These are phyloP conservation scores for Hydrotaea diabolus DNA, from an alignment of 2,888 invertebrate species.

Conservation along the genomic window DNA sequence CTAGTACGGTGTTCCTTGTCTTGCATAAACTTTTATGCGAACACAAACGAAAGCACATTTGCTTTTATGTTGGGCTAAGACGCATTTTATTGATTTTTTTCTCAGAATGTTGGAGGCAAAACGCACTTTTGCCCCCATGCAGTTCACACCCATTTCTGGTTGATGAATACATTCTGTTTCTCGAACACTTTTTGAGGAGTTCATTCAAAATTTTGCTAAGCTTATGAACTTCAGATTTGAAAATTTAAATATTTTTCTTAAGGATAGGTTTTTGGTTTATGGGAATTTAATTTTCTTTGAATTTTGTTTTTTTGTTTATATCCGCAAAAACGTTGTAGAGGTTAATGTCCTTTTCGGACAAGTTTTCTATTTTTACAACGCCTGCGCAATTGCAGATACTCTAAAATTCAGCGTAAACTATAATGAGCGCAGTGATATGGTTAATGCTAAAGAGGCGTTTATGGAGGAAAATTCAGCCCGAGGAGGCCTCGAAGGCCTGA, in stretches of 20 bases:
- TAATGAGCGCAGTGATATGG: neutral
- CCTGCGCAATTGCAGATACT: constrained; percentile 53
- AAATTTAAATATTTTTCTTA: neutral
- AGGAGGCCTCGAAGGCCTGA: too few relatives aligned
- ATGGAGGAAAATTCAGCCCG: too few relatives aligned
- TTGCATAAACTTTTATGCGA: neutral
- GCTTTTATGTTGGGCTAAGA: constrained; percentile 51
- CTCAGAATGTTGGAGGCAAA: constrained; percentile 43
- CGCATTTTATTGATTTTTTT: constrained; percentile 65
- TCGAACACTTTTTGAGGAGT: too few relatives aligned
- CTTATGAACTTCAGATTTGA: neutral
- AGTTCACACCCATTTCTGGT: constrained; percentile 61
- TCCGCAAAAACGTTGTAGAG: constrained; percentile 48
- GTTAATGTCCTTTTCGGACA: constrained; percentile 67
- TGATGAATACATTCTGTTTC: neutral
- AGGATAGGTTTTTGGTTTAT: too few relatives aligned
- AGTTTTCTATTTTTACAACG: constrained; percentile 44
- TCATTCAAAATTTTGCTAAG: neutral
- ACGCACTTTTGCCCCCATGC: constrained; percentile 48
- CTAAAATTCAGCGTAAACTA: constrained; percentile 43
- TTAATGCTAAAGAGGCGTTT: neutral
- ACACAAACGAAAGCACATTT: neutral
- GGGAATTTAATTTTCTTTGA: neutral
- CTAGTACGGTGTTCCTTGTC: constrained; percentile 33
- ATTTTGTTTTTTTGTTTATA: constrained; percentile 33